Evolutionary conservation across 2,888 invertebrate species (phyloP).

Genomic region (Trichogramma dendrolimi): DNA sequence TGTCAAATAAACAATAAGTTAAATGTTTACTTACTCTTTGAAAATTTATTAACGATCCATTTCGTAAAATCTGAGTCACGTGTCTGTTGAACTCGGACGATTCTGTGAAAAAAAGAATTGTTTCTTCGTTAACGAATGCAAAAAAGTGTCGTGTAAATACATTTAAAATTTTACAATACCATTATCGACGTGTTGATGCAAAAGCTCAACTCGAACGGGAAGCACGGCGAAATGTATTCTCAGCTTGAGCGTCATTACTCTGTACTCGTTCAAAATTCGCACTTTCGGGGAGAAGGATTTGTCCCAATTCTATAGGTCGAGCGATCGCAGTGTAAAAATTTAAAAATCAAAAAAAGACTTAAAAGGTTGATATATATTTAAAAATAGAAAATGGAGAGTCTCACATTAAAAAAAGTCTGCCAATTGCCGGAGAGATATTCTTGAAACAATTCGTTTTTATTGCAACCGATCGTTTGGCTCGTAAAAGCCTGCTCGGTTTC

Average conservation of each 20-base stretch:
- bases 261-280: slow-evolving; percentile 39
- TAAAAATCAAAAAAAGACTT: no score
- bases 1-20: neutral
- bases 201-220: slow-evolving; percentile 34
- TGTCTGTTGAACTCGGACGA: neutral
- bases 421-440: slow-evolving; percentile 36
- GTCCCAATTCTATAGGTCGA: slow-evolving; percentile 40
- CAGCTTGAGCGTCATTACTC: slow-evolving; percentile 46
- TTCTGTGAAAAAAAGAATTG: slow-evolving; percentile 9
- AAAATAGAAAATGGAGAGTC: neutral
- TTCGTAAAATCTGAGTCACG: slow-evolving; percentile 7
- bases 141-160: neutral
- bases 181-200: slow-evolving; percentile 17
- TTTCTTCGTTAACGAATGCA: neutral
- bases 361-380: neutral
- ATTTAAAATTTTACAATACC: slow-evolving; percentile 6
- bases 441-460: slow-evolving; percentile 26
- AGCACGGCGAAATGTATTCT: slow-evolving; percentile 46
- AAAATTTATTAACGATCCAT: slow-evolving; percentile 16
- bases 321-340: no score
- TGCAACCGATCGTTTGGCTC: neutral
- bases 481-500: neutral
- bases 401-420: slow-evolving; percentile 40
- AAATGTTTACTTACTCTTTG: slow-evolving; percentile 16
- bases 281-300: slow-evolving; percentile 35